Evolutionary conservation across 1,140 invertebrate species (phyloP), one percentile per base, ranked within the genome.

Genomic region (Holcopasites calliopsidis): DNA sequence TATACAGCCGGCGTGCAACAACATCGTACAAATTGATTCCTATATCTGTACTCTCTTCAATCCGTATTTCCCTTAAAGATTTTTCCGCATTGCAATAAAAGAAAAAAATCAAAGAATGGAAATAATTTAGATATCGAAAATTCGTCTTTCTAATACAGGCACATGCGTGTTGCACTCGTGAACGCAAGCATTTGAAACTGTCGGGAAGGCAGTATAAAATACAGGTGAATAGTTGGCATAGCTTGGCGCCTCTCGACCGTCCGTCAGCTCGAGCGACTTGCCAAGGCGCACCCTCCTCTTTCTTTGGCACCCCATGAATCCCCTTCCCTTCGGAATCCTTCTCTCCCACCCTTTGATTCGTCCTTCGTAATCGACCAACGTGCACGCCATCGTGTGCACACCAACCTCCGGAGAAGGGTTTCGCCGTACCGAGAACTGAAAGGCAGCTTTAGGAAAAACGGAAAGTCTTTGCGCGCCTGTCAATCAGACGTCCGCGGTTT

Each of bases 401-500:
- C 58, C 55, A 49, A 61, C 57, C 72, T 77, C 78, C 73, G 84
- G 65, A 80, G 76, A 86, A 80, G 83, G 81, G 76, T 72, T 78
- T 79, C 78, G 77, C 66, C 68, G 71, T 88, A 88, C 87, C 84
- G 86, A 79, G 86, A 87, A 89, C 80, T 86, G 83, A 74, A 85
- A 80, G 69, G 76, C 82, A 77, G 78, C 85, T 83, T 82, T 82
- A 84, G 87, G 86, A 87, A 87, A 88, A 88, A 88, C 86, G 82
- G 77, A 80, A 86, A 86, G 78, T 87, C 85, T 86, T 88, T 83
- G 86, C 86, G 85, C 77, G 84, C 83, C 87, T 89, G 88, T 90
- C 88, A 89, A 89, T 90, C 88, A 89, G 86, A 76, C 73, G 86
- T 85, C 85, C 73, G 33, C 70, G 85, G 87, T 88, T 90, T 89